phyloP scores from a whole-genome alignment of 2,888 invertebrate genomes.

The Kuschelorhynchus macadamiae region DNA sequence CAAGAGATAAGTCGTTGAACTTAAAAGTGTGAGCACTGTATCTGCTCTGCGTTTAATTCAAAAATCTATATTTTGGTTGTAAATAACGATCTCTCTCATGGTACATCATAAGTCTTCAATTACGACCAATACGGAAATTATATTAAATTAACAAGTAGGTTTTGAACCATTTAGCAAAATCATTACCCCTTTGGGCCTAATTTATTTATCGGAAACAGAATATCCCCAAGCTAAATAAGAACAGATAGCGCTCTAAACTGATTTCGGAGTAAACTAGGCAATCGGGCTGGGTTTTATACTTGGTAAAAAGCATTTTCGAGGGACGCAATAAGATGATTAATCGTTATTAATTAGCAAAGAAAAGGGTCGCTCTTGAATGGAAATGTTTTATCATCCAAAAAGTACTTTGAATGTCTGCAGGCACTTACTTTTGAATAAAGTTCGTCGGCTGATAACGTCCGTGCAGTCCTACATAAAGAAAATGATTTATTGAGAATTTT shows the following conservation, averaged over 20 bases:
- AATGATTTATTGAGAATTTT: slow-evolving; percentile 30
- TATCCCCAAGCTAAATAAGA: slow-evolving; percentile 42
- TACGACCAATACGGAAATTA: slow-evolving; percentile 21
- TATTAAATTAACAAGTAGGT: slow-evolving; percentile 42
- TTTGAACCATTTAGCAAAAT: slow-evolving; percentile 40
- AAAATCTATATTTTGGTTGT: no score
- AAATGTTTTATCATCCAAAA: slow-evolving; percentile 38
- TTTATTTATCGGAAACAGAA: slow-evolving; percentile 44
- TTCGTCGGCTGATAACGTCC: slow-evolving; percentile 24
- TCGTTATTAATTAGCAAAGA: slow-evolving; percentile 46
- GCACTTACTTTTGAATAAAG: slow-evolving; percentile 34
- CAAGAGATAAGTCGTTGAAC: no score
- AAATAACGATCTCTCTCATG: no score
- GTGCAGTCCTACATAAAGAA: slow-evolving; percentile 12
- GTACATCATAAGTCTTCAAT: no score
- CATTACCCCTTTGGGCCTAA: slow-evolving; percentile 41
- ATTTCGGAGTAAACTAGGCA: slow-evolving; percentile 49
- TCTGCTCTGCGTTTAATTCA: no score
- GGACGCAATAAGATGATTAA: slow-evolving; percentile 49
- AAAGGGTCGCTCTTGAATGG: slow-evolving; percentile 39
- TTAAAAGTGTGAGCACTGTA: no score
- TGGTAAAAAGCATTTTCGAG: slow-evolving; percentile 39
- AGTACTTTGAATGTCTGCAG: slow-evolving; percentile 39
- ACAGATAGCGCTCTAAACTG: slow-evolving; percentile 52
- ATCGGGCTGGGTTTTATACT: slow-evolving; percentile 38